Evolutionary conservation across 2,113 vertebrate genomes (phyloP), one percentile per base, ranked within the genome.

Genomic region (Eolophus roseicapilla): DNA sequence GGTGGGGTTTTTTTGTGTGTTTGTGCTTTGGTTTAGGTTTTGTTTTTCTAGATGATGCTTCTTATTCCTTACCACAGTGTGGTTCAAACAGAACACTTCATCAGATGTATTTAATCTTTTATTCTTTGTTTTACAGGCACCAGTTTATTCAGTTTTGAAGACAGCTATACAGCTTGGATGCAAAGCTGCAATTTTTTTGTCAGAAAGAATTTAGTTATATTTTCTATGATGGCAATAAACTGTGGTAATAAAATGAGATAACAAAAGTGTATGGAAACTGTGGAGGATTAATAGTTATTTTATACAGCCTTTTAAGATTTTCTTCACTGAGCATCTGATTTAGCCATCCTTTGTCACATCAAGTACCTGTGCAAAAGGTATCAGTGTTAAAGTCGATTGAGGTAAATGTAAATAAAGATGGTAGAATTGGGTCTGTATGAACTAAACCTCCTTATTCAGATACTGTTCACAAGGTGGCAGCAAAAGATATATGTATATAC

Each of bases 161-260:
- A 98, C 93, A 60, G 62, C 94, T 19, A 99, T 99, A 97, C 99
- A 99, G 53, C 94, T 98, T 3, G 99, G 99, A 41, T 99, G 99
- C 97, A 99, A 98, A 94, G 98, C 96, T 77, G 99, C 99, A 4
- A 99, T 99, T 96, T 99, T 97, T 96, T 93, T 98, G 77, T 99
- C 99, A 86, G 98, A 99, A 94, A 98, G 99, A 82, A 95, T 99
- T 83, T 99, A 97, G 96, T 95, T 93, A 37, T 21, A 7, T 86
- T 91, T 87, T 60, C 20, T 33, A 10, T 68, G 35, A 49, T n/a
- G 37, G 53, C 33, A 59, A n/a, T 59, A 59, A 59, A 59, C 52
- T 50, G 57, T 37, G 35, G 57, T 37, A 94, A 67, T 77, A 37
- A 95, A 67, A 88, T 81, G 79, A 67, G 69, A 28, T 33, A 68